These are phyloP conservation scores for Naja naja DNA, from an alignment of 2,113 vertebrate genomes.

Conservation along the genomic window DNA sequence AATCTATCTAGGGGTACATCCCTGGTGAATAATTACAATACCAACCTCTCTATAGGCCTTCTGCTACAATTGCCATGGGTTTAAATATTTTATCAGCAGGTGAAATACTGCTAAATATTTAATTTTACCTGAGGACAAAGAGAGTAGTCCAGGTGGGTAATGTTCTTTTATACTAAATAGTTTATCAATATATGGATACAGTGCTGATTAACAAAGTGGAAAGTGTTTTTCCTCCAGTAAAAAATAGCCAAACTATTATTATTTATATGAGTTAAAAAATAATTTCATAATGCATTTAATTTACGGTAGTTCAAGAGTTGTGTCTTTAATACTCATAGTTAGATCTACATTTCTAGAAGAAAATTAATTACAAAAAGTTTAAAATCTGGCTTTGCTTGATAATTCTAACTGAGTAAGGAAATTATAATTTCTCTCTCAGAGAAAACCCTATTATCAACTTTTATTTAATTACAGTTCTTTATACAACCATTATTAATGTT, in stretches of 20 bases:
- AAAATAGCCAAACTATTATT: background rate
- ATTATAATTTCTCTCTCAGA: background rate
- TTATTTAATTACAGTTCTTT: background rate
- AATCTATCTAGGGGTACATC: background rate
- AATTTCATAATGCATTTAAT: background rate
- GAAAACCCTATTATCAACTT: background rate
- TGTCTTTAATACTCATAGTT: background rate
- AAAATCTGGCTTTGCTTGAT: background rate
- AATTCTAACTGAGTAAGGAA: background rate
- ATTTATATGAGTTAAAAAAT: background rate
- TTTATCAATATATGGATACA: background rate
- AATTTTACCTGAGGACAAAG: background rate
- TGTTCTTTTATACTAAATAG: background rate
- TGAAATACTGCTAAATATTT: background rate
- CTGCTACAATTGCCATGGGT: background rate
- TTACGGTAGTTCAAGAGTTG: background rate
- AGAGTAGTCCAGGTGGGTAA: background rate
- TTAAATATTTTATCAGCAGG: constrained; percentile 10
- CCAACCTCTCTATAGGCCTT: background rate
- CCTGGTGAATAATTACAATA: background rate
- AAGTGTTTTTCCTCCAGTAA: background rate
- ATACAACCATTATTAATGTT: background rate
- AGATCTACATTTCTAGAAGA: background rate
- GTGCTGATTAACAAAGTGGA: background rate
- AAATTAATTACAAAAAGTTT: background rate